These are phyloP conservation scores for Cyanoramphus novaezelandiae DNA, from an alignment of 2,113 vertebrate species.

Conservation along the genomic window DNA sequence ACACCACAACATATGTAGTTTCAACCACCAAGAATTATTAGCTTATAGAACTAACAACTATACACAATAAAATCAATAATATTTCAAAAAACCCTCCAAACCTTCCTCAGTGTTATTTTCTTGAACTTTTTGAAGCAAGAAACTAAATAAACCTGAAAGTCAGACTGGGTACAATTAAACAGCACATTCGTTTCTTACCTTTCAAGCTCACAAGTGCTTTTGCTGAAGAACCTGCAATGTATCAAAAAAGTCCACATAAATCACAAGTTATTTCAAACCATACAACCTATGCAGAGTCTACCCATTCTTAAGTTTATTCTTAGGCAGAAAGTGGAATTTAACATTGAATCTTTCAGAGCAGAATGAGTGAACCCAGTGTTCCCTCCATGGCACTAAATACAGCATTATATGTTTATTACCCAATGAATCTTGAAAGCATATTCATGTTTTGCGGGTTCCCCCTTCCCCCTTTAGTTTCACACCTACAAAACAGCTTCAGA, in stretches of 20 bases:
- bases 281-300: not conserved
- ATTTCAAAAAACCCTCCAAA: not conserved
- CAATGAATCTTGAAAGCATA: not conserved
- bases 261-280: conserved; percentile 36
- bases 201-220: conserved; percentile 98
- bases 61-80: not conserved
- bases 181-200: conserved; percentile 80
- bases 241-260: conserved; percentile 46
- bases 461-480: not conserved
- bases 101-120: not conserved
- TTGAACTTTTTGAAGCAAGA: not conserved
- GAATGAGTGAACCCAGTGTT: not conserved
- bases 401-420: not conserved
- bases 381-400: not conserved
- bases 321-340: not conserved
- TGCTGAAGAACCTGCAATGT: conserved; percentile 91
- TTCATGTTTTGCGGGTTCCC: not conserved
- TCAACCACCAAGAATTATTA: not conserved
- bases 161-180: not conserved
- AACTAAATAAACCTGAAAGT: not conserved
- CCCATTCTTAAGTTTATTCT: conserved; percentile 2
- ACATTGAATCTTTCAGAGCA: not conserved
- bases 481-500: not conserved
- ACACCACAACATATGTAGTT: not conserved
- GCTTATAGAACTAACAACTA: not conserved